Evolutionary conservation across 2,113 vertebrate species (phyloP).

Genomic region (Neopipo cinnamomea): DNA sequence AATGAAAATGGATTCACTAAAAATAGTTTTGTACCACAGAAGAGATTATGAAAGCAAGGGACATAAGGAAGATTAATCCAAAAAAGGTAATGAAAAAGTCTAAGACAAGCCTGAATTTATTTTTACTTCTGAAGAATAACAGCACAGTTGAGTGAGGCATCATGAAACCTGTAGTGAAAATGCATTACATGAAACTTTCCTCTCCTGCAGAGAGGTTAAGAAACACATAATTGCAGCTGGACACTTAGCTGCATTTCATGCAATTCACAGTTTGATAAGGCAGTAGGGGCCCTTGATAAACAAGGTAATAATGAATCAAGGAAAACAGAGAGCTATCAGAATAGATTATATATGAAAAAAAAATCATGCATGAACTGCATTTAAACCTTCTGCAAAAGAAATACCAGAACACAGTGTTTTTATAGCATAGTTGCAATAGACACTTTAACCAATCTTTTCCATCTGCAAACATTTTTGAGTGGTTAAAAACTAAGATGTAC

Average conservation of each 20-base stretch:
- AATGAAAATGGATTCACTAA: background rate
- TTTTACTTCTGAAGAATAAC: background rate
- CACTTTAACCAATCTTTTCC: background rate
- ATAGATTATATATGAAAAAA: background rate
- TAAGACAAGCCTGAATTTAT: background rate
- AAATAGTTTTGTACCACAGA: background rate
- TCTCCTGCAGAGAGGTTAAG: background rate
- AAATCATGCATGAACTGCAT: background rate
- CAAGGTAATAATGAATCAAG: background rate
- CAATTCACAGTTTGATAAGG: background rate
- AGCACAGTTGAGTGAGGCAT: background rate
- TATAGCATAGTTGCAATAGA: background rate
- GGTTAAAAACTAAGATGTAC: background rate
- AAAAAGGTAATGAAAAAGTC: background rate
- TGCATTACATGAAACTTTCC: background rate
- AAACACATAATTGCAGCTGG: background rate
- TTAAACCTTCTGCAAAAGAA: constrained; percentile 12
- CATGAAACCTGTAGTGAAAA: background rate
- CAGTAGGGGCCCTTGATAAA: background rate
- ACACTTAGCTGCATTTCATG: background rate
- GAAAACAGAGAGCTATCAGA: background rate
- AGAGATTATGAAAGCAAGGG: constrained; percentile 2
- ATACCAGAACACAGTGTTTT: background rate
- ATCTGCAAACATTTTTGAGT: background rate
- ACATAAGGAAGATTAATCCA: background rate